phyloP scores from a whole-genome alignment of 2,797 vertebrate species.

The Mus spretus region DNA sequence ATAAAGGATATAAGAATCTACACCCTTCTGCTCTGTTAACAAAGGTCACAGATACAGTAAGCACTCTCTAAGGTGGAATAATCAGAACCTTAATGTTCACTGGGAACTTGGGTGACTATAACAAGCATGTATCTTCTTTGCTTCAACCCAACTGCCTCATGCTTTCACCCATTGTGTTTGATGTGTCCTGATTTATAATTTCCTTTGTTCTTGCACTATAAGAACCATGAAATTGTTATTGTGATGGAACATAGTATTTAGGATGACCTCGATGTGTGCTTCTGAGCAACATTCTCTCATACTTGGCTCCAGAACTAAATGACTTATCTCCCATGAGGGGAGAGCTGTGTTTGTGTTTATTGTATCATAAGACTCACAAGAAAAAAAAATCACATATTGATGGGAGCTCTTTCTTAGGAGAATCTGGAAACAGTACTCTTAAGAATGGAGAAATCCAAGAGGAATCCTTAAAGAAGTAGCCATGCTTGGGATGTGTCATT shows the following conservation, averaged over 20 bases:
- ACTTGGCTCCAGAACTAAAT: neutral
- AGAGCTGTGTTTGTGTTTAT: neutral
- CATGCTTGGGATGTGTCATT: neutral
- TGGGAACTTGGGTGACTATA: neutral
- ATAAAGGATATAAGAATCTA: neutral
- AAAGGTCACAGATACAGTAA: neutral
- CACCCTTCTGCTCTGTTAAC: neutral
- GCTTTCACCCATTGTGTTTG: neutral
- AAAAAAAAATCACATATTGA: neutral
- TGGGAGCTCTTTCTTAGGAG: conserved; percentile 2
- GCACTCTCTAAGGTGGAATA: neutral
- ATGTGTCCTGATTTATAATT: neutral
- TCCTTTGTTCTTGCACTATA: neutral
- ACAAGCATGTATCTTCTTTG: neutral
- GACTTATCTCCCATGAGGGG: neutral
- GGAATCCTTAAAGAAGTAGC: neutral
- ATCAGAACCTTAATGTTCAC: neutral
- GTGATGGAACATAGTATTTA: neutral
- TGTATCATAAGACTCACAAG: neutral
- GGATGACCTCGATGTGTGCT: neutral
- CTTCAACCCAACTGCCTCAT: neutral
- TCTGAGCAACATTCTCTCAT: neutral
- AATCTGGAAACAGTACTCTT: neutral
- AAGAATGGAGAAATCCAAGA: neutral
- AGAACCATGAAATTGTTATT: neutral